Base-by-base conservation (phyloP, 1,140 invertebrate species). In the Subanguina moxae region DNA sequence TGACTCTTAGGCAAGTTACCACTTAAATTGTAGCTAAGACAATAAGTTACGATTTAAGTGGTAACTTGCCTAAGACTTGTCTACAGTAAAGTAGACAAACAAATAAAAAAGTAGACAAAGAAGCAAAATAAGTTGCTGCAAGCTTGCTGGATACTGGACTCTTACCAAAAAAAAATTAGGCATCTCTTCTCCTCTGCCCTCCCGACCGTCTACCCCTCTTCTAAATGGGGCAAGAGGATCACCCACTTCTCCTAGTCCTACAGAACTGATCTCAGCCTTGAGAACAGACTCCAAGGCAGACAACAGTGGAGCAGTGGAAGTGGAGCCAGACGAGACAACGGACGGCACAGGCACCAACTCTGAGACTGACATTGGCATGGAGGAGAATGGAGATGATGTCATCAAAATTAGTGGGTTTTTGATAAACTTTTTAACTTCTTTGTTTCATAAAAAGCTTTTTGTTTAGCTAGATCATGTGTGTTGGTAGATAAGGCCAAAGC, bases 391-490 rank as follows among this genome's bases (percentile, higher is more conserved):
- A 25, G 45, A 17, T 7, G 61, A 64, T 56, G 46, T 64, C 13
- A 46, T 56, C 15, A 43, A 46, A 28, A 64, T 64, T 9, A 64
- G 63, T 64, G 9, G 23, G 63, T 48, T 13, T 5, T 43, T 43
- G 25, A 15, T 9, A 23, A 1, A 43, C 8, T 21, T 48, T 1
- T n/a, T 0, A 1, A 43, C 8, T 21, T 48, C 1, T n/a, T 0
- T 28, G 23, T 9, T 28, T n/a, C 23, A 21, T 64, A 8, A 23
- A 64, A 0, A 8, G 15, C 15, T 52, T 52, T 7, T 19, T 52
- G n/a, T 67, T 67, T 42, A 67, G 65, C 65, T 21, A 45, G 65
- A 32, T 67, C 65, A n/a, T 67, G 65, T 32, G 57, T 67, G n/a
- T 21, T 67, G 32, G 65, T 67, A 9, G 65, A 67, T 25, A 67